Conservation (phyloP, 2,113 vertebrate genomes). For the Heterotis niloticus region DNA sequence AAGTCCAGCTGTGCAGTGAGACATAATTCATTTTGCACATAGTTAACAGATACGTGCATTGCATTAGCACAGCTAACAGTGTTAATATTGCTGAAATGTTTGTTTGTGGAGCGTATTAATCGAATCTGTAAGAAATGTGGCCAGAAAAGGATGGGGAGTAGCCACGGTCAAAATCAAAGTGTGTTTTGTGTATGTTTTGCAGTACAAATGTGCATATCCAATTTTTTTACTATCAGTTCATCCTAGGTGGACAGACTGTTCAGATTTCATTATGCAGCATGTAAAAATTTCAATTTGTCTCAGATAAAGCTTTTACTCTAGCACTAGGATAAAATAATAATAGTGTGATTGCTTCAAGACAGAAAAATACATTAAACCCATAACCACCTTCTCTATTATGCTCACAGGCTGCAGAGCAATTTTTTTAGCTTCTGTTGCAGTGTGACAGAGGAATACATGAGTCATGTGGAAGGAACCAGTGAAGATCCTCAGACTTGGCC, state of each 20-base stretch:
- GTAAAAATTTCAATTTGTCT: neutral
- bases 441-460: neutral
- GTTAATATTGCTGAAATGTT: too few relatives aligned
- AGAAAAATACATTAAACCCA: neutral
- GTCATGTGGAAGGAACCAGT: too few relatives aligned
- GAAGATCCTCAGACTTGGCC: neutral
- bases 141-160: too few relatives aligned
- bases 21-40: neutral
- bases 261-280: neutral
- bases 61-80: too few relatives aligned
- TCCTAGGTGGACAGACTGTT: neutral
- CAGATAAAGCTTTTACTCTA: neutral
- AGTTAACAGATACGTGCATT: neutral
- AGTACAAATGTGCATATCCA: too few relatives aligned
- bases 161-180: too few relatives aligned
- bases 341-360: neutral
- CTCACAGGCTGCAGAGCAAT: neutral
- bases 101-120: too few relatives aligned
- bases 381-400: neutral
- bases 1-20: neutral
- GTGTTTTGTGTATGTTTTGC: too few relatives aligned
- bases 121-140: too few relatives aligned
- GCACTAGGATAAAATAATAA: conserved; percentile 7
- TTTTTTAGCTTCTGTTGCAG: neutral
- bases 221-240: neutral